These are phyloP conservation scores for Acanthornis magna DNA, from an alignment of 2,797 vertebrate species.

Conservation along the genomic window DNA sequence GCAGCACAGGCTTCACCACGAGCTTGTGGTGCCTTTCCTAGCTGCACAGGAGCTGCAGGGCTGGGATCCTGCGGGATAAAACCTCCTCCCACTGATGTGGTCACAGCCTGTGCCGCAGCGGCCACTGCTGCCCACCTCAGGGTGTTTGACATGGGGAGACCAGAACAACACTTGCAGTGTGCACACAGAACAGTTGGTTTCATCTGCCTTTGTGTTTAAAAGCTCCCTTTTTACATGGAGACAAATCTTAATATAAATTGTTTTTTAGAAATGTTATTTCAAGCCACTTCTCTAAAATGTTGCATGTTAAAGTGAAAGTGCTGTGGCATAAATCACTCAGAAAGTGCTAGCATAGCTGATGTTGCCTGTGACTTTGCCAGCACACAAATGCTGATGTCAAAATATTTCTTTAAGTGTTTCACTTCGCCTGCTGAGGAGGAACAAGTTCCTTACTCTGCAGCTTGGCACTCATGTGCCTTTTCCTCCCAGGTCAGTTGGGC, in stretches of 20 bases:
- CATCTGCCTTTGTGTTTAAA: background rate
- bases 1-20: background rate
- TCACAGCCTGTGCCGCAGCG: fast-evolving
- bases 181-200: background rate
- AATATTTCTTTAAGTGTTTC: background rate
- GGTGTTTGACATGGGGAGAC: fast-evolving
- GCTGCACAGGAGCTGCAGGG: background rate
- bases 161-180: background rate
- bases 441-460: background rate
- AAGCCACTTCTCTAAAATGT: background rate
- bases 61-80: fast-evolving
- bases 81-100: fast-evolving
- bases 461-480: fast-evolving
- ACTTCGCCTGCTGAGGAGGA: background rate
- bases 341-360: background rate
- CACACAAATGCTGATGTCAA: background rate
- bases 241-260: background rate
- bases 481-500: background rate
- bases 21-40: background rate
- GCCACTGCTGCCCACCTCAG: background rate
- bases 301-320: background rate
- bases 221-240: background rate
- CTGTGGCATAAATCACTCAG: background rate
- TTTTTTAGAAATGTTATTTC: background rate
- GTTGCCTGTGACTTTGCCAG: background rate